These are phyloP conservation scores for Philotrypesis tridentata DNA, from an alignment of 1,140 invertebrate species.

Conservation along the genomic window DNA sequence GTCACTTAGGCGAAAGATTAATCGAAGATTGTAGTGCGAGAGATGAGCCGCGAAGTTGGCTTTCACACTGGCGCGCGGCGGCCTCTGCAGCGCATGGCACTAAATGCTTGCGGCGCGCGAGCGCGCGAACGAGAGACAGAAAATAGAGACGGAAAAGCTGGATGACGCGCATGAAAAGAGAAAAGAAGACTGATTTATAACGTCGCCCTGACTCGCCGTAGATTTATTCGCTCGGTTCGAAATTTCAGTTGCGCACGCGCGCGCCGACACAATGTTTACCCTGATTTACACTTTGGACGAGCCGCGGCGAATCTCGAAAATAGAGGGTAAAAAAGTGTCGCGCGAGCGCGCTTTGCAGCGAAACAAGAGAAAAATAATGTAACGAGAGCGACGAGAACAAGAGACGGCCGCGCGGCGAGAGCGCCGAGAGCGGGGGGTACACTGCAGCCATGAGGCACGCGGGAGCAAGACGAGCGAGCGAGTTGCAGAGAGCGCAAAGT, in stretches of 20 bases:
- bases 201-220: neutral
- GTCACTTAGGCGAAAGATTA: conserved; percentile 30
- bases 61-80: neutral
- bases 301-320: neutral
- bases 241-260: neutral
- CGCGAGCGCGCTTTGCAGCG: neutral
- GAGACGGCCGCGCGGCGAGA: conserved; percentile 28
- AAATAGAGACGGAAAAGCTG: conserved; percentile 16
- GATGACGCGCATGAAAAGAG: neutral
- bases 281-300: neutral
- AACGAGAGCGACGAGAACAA: conserved; percentile 44
- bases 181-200: conserved; percentile 18
- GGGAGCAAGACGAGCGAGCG: conserved; percentile 18
- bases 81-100: neutral
- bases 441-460: neutral
- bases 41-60: conserved; percentile 28
- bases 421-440: neutral
- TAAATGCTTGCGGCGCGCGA: conserved; percentile 2
- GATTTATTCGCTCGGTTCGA: neutral
- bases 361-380: conserved; percentile 50
- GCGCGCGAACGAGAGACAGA: neutral
- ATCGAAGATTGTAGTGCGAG: conserved; percentile 18
- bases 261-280: neutral
- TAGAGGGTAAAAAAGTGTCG: neutral
- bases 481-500: conserved; percentile 56